Conservation (phyloP, 2,888 invertebrate genomes). For the Coelogynopora nodosa region DNA sequence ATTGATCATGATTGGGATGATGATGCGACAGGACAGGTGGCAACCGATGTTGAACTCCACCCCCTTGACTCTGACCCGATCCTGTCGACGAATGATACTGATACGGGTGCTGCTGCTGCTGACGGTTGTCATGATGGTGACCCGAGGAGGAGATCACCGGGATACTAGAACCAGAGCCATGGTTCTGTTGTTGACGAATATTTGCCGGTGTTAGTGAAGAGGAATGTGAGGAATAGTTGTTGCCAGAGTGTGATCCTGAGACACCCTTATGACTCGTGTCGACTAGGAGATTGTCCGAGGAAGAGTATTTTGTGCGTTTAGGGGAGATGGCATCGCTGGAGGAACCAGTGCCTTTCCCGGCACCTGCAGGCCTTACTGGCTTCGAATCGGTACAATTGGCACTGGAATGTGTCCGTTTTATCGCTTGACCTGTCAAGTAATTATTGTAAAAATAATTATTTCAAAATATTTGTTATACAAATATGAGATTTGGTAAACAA, state of each 20-base stretch:
- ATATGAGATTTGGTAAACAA: no score
- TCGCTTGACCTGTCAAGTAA: neutral
- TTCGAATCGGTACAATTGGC: neutral
- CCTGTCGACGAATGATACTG: neutral
- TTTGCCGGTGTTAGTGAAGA: neutral
- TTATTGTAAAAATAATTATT: no score
- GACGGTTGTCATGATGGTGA: neutral
- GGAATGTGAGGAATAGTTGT: neutral
- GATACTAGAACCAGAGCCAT: neutral
- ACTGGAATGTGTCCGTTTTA: constrained; percentile 14
- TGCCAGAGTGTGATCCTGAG: neutral
- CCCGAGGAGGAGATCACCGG: neutral
- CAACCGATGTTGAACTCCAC: neutral
- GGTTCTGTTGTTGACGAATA: neutral
- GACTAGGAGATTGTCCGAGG: no score
- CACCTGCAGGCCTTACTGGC: neutral
- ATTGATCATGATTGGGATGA: neutral
- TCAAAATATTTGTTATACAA: no score
- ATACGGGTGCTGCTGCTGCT: neutral
- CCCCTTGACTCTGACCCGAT: no score
- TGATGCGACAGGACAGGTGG: neutral
- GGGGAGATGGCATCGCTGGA: neutral
- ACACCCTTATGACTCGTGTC: neutral
- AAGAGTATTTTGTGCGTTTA: neutral
- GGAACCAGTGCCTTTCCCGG: neutral